Evolutionary conservation across 2,113 vertebrate species (phyloP).

Genomic region (Athene noctua): DNA sequence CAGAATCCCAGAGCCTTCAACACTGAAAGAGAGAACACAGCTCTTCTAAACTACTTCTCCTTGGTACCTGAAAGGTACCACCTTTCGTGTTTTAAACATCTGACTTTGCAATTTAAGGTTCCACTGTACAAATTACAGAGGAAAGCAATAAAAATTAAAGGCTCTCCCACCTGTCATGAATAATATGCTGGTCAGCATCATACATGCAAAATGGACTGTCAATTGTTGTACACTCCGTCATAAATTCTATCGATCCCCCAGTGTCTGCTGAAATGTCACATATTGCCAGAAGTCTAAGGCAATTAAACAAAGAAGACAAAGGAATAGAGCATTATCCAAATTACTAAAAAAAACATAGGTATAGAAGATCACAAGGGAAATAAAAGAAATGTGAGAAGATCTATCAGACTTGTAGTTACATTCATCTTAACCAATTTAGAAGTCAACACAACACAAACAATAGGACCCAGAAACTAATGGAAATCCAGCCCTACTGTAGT

Average conservation of each 20-base stretch:
- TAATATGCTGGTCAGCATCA: conserved; percentile 93
- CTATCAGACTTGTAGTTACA: background rate
- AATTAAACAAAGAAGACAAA: background rate
- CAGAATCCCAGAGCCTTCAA: conserved; percentile 93
- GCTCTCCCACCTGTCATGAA: conserved; percentile 87
- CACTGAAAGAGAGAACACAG: conserved; percentile 73
- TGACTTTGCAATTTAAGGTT: background rate
- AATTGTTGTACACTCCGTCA: conserved; percentile 96
- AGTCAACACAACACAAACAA: background rate
- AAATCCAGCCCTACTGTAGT: background rate
- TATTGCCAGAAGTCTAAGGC: conserved; percentile 89
- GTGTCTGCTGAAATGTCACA: conserved; percentile 97
- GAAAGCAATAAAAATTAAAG: background rate
- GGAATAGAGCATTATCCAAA: background rate
- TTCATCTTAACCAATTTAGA: background rate
- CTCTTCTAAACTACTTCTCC: background rate
- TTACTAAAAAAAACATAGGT: background rate
- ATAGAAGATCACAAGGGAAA: background rate
- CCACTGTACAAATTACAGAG: background rate
- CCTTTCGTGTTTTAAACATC: background rate
- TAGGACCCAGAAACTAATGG: background rate
- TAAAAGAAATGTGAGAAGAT: background rate
- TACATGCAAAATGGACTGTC: conserved; percentile 97
- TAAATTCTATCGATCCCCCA: conserved; percentile 96
- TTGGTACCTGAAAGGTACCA: background rate